phyloP scores from a whole-genome alignment of 2,888 invertebrate species.

The Venusia cambrica region DNA sequence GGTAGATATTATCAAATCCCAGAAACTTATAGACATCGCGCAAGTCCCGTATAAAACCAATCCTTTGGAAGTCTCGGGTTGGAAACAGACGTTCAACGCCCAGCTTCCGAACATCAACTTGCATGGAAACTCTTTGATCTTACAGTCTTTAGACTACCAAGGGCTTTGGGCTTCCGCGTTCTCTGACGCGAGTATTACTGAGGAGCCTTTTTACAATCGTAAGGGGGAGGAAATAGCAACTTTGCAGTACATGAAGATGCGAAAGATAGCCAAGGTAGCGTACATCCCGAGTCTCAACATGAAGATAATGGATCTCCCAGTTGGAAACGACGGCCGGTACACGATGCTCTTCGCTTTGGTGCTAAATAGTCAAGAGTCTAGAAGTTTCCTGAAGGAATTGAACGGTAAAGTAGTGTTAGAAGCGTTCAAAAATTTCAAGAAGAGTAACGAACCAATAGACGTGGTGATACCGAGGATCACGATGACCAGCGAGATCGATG shows the following conservation, averaged over 20 bases:
- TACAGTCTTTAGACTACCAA: conserved; percentile 37
- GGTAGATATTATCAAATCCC: conserved; percentile 22
- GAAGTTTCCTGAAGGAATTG: conserved; percentile 24
- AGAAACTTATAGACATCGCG: conserved; percentile 8
- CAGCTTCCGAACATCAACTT: conserved; percentile 18
- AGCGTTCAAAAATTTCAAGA: conserved; percentile 28
- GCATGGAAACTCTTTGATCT: conserved; percentile 33
- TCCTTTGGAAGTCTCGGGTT: conserved; percentile 18
- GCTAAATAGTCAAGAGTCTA: no score
- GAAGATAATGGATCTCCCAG: conserved; percentile 41
- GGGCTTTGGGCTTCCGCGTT: conserved; percentile 37
- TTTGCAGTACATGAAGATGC: conserved; percentile 38
- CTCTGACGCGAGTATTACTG: conserved; percentile 26
- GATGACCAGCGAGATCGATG: conserved; percentile 35
- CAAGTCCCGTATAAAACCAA: conserved; percentile 25
- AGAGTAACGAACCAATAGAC: conserved; percentile 37
- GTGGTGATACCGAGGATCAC: conserved; percentile 39
- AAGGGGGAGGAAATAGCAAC: conserved; percentile 30
- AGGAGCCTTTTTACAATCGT: conserved; percentile 39
- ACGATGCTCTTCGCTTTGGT: conserved; percentile 36
- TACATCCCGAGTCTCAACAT: conserved; percentile 33
- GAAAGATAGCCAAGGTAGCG: conserved; percentile 33
- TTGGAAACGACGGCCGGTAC: conserved; percentile 37
- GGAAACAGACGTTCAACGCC: conserved; percentile 22
- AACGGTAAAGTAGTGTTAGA: conserved; percentile 28